Conservation (phyloP, 2,888 invertebrate genomes). For the Odontothrips loti region DNA sequence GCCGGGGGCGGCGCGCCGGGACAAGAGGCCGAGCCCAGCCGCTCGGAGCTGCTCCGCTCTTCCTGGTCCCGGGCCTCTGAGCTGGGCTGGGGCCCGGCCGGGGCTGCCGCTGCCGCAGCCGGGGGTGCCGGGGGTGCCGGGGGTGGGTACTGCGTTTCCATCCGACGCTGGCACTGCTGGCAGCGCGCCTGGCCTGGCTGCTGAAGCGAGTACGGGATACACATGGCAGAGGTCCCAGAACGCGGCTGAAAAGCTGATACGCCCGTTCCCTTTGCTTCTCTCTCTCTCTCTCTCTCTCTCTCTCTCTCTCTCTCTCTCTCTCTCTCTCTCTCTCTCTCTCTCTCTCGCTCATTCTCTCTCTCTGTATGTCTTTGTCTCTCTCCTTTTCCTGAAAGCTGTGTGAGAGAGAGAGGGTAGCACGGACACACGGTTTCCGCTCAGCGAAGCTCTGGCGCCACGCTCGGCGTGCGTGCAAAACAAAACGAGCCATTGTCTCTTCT, state of each 20-base stretch:
- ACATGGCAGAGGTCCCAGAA: too few species aligned
- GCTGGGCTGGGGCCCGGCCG: too few species aligned
- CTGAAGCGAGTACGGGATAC: too few species aligned
- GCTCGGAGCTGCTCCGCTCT: not conserved
- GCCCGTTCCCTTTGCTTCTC: not conserved
- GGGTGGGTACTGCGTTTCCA: too few species aligned
- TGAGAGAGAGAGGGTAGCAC: not conserved
- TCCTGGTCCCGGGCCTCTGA: too few species aligned
- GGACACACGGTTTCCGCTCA: not conserved
- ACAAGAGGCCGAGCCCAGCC: too few species aligned
- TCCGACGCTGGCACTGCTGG: too few species aligned
- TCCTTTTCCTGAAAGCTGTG: not conserved
- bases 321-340: not conserved
- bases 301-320: not conserved
- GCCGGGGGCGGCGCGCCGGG: not conserved
- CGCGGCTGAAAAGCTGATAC: too few species aligned
- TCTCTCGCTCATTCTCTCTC: not conserved
- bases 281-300: not conserved
- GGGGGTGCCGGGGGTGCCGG: too few species aligned
- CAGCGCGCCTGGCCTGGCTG: too few species aligned
- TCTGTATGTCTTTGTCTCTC: not conserved
- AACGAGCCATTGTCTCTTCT: conserved; percentile 9
- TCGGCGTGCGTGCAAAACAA: not conserved
- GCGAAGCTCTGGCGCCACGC: too few species aligned
- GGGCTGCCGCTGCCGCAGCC: too few species aligned